Base-by-base conservation (phyloP, 2,113 vertebrate species). In the Tragelaphus buxtoni region DNA sequence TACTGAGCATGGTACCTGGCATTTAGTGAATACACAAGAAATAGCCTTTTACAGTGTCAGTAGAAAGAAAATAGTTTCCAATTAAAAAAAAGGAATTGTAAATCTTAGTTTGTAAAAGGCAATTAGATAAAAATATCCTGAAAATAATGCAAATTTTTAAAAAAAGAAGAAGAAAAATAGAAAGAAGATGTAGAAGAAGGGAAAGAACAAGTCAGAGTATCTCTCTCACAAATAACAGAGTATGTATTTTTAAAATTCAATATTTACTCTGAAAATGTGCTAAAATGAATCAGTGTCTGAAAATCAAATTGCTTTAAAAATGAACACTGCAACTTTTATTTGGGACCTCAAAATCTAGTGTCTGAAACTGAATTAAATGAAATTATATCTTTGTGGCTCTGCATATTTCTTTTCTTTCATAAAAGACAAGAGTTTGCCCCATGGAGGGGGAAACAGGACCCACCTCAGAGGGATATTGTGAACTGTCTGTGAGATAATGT, bases 301-400 rank as follows among this genome's bases (percentile, higher is more conserved):
- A 97, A 96, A 83, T 51, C 28, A 95, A 96, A 84, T 2, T 84
- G 72, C 84, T 92, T 90, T 72, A 24, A 49, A 97, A 97, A 89
- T 58, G 4, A 91, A 91, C 12, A 91, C 0, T 94, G 18, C 17
- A 89, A 79, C 20, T 96, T 55, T 65, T 61, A 96, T 80, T 90
- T 86, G 69, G 47, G 8, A 93, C 90, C 47, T 80, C 76, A 96
- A 92, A 94, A 93, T 91, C 32, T 91, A 28, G 32, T 84, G n/a
- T 76, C 47, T 90, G 60, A 94, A 97, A 92, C 58, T 72, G 42
- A 65, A 10, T 88, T 86, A 91, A 91, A 0, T 91, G 56, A 87
- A 74, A 88, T 35, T 94, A 9, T 45, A 88, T 63, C 39, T 94
- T 91, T 72, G 58, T 69, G 24, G 95, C 16, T 95, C 47, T 92